Evolutionary conservation across 2,113 vertebrate species (phyloP).

Genomic region (Toxotes chatareus): DNA sequence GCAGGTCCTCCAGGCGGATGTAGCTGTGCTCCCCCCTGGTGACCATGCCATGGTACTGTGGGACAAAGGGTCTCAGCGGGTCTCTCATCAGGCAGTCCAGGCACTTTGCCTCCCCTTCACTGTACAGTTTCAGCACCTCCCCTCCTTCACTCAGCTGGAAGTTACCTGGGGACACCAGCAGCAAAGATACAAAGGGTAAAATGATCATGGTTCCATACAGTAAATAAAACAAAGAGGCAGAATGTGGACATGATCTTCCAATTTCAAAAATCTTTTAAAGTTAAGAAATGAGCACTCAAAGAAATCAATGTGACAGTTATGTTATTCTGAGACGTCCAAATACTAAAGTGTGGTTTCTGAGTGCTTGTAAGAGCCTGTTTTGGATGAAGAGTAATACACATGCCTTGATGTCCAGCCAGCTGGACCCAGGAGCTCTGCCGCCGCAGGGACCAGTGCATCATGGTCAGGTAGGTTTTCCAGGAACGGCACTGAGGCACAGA

Average conservation of each 20-base stretch:
- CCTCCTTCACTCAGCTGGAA: constrained; percentile 85
- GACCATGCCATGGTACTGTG: constrained; percentile 83
- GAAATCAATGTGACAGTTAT: background rate
- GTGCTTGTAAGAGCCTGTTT: background rate
- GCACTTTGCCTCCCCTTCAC: constrained; percentile 81
- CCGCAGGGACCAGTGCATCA: constrained; percentile 86
- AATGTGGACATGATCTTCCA: too few species aligned
- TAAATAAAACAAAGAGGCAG: background rate
- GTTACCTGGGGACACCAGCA: constrained; percentile 77
- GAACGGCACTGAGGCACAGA: constrained; percentile 77
- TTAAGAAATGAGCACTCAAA: background rate
- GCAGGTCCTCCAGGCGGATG: constrained; percentile 86
- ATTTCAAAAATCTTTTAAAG: background rate
- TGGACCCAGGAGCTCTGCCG: constrained; percentile 87
- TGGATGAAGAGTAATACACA: constrained; percentile 28
- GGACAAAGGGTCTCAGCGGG: constrained; percentile 83
- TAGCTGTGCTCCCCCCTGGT: constrained; percentile 79
- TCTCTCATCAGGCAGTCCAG: constrained; percentile 85
- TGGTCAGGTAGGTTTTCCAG: constrained; percentile 87
- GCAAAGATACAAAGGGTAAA: background rate
- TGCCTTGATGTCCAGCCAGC: constrained; percentile 88
- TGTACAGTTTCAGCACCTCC: constrained; percentile 86
- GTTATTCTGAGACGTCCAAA: background rate
- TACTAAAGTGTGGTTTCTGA: too few species aligned
- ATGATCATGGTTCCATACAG: background rate